Evolutionary conservation across 35 echinoderm and acorn worm species (phyloP).

Genomic region (Anneissia japonica): DNA sequence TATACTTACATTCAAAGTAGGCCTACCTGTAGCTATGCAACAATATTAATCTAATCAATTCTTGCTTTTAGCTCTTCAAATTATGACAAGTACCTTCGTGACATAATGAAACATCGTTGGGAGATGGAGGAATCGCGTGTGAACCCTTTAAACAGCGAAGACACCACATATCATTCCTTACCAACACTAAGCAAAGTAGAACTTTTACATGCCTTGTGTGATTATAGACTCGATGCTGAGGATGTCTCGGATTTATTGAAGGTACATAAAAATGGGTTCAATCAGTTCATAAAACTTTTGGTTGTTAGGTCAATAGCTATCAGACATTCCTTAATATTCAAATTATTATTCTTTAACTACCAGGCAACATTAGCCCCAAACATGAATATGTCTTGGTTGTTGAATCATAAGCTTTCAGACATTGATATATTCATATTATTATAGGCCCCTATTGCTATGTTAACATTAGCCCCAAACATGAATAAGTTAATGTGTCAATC

Average conservation of each 20-base stretch:
- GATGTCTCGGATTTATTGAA: conserved; percentile 73
- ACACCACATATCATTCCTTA: conserved; percentile 62
- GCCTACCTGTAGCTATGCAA: no score
- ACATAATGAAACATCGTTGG: conserved; percentile 71
- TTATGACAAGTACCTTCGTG: conserved; percentile 43
- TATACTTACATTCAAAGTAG: no score
- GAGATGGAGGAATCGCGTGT: conserved; percentile 65
- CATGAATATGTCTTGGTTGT: no score
- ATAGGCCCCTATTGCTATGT: not conserved
- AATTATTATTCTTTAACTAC: no score
- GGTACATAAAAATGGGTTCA: conserved; percentile 42
- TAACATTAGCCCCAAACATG: not conserved
- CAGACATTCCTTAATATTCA: no score
- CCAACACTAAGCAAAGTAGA: conserved; percentile 85
- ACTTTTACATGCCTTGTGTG: conserved; percentile 71
- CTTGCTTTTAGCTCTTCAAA: conserved; percentile 1
- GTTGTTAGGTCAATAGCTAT: no score
- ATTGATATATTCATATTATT: no score
- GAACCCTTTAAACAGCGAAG: conserved; percentile 75
- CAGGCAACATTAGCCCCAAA: no score
- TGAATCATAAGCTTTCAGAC: no score
- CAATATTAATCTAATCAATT: no score
- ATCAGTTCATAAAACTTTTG: no score
- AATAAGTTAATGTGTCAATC: no score
- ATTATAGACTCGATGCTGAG: conserved; percentile 82